Percentiles rank a stretch among this genome's conserved stretches.
Conservation (phyloP, 2,113 vertebrate species). For the Chaetodon auriga region DNA sequence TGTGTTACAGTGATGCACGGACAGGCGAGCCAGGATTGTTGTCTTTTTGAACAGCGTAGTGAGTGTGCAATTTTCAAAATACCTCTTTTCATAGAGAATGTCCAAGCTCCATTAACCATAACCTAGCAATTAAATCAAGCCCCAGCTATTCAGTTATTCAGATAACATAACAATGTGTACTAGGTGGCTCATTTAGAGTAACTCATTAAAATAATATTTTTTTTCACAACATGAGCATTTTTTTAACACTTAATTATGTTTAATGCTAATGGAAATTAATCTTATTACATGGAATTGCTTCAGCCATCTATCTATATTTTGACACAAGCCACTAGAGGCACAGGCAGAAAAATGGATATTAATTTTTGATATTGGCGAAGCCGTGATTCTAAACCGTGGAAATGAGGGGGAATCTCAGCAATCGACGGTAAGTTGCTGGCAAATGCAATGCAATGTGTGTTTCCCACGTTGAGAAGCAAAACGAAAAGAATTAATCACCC, state of each 20-base stretch:
- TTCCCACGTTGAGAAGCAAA: constrained; percentile 42
- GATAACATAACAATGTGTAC: neutral
- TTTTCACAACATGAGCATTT: constrained; percentile 8
- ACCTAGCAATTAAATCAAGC: constrained; percentile 21
- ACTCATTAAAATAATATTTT: constrained; percentile 9
- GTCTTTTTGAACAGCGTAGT: neutral
- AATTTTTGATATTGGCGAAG: constrained; percentile 20
- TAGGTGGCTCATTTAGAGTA: neutral
- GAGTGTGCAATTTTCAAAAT: constrained; percentile 33
- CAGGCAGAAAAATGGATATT: constrained; percentile 11
- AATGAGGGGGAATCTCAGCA: constrained; percentile 13
- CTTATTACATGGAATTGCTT: constrained; percentile 25
- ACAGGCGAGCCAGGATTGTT: neutral
- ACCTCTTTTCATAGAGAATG: neutral
- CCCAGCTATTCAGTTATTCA: neutral
- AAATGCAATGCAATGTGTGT: constrained; percentile 35
- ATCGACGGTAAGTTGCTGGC: constrained; percentile 20
- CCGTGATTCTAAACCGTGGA: constrained; percentile 19
- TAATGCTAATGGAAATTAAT: constrained; percentile 35
- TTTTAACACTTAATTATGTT: constrained; percentile 23
- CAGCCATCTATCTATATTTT: constrained; percentile 36
- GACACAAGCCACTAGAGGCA: constrained; percentile 14
- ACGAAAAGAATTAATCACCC: constrained; percentile 60
- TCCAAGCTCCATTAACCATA: neutral
- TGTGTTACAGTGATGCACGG: neutral